Conservation (phyloP, 1,140 invertebrate genomes). For the Pogonomyrmex barbatus region DNA sequence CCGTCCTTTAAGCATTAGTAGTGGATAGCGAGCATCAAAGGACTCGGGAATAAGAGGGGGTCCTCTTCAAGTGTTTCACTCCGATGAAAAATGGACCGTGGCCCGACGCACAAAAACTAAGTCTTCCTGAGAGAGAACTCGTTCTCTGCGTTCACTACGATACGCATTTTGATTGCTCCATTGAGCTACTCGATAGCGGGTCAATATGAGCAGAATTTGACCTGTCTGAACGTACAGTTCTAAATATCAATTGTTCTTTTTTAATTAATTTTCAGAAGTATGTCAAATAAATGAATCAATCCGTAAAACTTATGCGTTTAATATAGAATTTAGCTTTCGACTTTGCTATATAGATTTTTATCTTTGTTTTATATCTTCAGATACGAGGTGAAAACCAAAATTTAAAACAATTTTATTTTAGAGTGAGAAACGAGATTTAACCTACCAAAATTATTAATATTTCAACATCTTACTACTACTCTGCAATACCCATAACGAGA, state of each 20-base stretch:
- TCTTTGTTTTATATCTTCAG: neutral
- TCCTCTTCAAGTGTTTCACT: conserved; percentile 33
- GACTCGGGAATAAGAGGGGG: conserved; percentile 30
- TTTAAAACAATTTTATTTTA: neutral
- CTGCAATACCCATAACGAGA: neutral
- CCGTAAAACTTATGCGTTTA: neutral
- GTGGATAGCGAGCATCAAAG: conserved; percentile 62
- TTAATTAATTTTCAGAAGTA: neutral
- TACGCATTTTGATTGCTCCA: conserved; percentile 56
- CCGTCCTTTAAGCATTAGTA: conserved; percentile 23
- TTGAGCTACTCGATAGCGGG: conserved; percentile 36
- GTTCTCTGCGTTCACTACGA: conserved; percentile 11
- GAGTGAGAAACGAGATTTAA: neutral
- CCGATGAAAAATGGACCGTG: conserved; percentile 61
- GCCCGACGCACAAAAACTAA: conserved; percentile 48
- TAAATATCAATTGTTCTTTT: neutral
- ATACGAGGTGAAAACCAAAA: neutral
- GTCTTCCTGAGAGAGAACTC: conserved; percentile 28
- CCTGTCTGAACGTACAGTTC: neutral
- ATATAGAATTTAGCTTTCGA: neutral
- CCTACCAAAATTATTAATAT: neutral
- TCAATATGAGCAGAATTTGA: neutral
- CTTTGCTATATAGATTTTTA: neutral
- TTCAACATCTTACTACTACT: neutral
- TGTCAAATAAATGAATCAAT: neutral